Percentiles rank a stretch among this genome's conserved stretches.
Conservation (phyloP, 1,140 invertebrate species). For the Anoplolepis gracilipes region DNA sequence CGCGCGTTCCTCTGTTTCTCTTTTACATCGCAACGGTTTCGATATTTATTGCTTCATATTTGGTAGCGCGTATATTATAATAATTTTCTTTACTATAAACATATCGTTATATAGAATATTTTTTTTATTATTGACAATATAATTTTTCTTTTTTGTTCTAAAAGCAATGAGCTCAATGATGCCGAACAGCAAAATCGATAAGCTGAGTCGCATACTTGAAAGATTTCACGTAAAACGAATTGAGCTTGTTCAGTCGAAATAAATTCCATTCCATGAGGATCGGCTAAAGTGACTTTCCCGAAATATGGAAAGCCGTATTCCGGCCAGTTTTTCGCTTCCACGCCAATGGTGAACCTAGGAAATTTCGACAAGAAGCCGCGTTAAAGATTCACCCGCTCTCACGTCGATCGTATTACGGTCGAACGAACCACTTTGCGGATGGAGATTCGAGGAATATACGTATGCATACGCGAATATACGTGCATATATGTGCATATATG, state of each 20-base stretch:
- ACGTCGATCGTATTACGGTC: slow-evolving; percentile 71
- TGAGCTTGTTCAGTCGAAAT: slow-evolving; percentile 68
- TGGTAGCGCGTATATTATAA: too few species aligned
- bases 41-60: neutral
- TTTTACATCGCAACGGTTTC: neutral
- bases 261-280: slow-evolving; percentile 67
- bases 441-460: slow-evolving; percentile 68
- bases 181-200: slow-evolving; percentile 41
- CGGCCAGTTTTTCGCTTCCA: slow-evolving; percentile 34
- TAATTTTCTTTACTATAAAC: neutral
- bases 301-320: slow-evolving; percentile 69
- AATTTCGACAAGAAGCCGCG: slow-evolving; percentile 73
- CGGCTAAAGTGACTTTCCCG: slow-evolving; percentile 65
- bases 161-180: slow-evolving; percentile 33
- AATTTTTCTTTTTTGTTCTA: slow-evolving; percentile 15
- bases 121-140: neutral
- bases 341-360: slow-evolving; percentile 44
- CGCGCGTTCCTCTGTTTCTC: neutral
- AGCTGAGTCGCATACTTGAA: slow-evolving; percentile 63
- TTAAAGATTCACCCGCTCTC: slow-evolving; percentile 74
- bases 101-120: neutral
- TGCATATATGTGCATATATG: slow-evolving; percentile 37
- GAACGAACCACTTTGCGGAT: slow-evolving; percentile 72
- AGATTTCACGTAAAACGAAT: slow-evolving; percentile 64
- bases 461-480: slow-evolving; percentile 18